Evolutionary conservation across 37 sponge, comb jelly and placozoan genomes (phyloP), one percentile per base, ranked within the genome.

Genomic region (Lycopodina hypogea): DNA sequence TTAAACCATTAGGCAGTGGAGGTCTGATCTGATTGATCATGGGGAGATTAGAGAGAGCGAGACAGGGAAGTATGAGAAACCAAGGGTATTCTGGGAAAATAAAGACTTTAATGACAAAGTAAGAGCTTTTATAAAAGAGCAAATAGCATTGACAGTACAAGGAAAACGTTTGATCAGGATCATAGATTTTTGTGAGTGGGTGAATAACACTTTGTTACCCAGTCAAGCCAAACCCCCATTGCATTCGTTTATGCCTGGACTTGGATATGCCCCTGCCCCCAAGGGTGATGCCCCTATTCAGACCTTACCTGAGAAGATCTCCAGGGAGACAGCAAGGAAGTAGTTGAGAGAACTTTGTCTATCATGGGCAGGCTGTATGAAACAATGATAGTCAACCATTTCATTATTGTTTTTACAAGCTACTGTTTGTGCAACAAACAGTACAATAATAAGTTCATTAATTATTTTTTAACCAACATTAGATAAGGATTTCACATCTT

Each of bases 301-400:
- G 11, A 65, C 66, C 2, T 34, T 65, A 9, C 66, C 66, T 32
- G 34, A 65, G 34, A 65, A 65, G 66, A 65, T 65, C 34, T 65
- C 66, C 66, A 34, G 9, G 66, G 66, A 65, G 12, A 65, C 66
- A 14, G 66, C 66, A 30, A 32, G 66, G 35, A 65, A 65, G 35
- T 65, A 34, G 66, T 12, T 65, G 34, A 65, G 66, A 32, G 66
- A 65, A 30, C 12, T 65, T 14, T 32, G 66, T 2, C 30, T 32
- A 30, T 65, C 4, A 65, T 65, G 4, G n/a, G n/a, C n/a, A n/a
- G n/a, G n/a, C n/a, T n/a, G n/a, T n/a, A n/a, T n/a, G n/a, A n/a
- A n/a, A n/a, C n/a, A n/a, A n/a, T n/a, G n/a, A n/a, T n/a, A n/a
- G n/a, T n/a, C n/a, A n/a, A n/a, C n/a, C n/a, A n/a, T n/a, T n/a